These are phyloP conservation scores for Spilogale gracilis DNA, from an alignment of 2,113 vertebrate genomes.

Conservation along the genomic window DNA sequence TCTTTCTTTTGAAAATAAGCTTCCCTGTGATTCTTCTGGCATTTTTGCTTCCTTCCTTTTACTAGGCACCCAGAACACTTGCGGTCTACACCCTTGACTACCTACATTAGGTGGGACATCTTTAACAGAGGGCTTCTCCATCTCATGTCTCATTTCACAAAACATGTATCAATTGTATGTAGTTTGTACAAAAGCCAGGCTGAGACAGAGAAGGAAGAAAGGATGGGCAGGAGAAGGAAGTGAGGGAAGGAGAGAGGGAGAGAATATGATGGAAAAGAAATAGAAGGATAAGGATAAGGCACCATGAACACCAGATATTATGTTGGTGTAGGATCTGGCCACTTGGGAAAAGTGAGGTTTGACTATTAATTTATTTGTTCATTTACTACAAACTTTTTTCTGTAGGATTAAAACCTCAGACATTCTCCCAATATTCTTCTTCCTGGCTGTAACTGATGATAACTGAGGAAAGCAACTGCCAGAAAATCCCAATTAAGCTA, in stretches of 20 bases:
- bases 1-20: neutral
- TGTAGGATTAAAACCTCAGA: constrained; percentile 44
- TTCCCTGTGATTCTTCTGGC: neutral
- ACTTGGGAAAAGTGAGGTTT: constrained; percentile 8
- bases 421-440: constrained; percentile 60
- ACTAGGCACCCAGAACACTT: neutral
- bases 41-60: neutral
- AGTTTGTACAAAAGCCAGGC: neutral
- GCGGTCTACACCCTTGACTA: neutral
- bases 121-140: neutral
- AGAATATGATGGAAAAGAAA: neutral
- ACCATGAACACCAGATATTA: neutral
- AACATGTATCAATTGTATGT: neutral
- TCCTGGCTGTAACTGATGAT: constrained; percentile 42
- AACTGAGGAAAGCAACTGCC: constrained; percentile 77
- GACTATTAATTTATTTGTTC: neutral
- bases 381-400: constrained; percentile 36
- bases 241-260: neutral
- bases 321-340: neutral
- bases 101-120: neutral
- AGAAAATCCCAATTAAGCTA: constrained; percentile 80
- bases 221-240: neutral
- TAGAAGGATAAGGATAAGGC: neutral
- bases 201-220: constrained; percentile 16
- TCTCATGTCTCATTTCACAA: neutral